phyloP scores from a whole-genome alignment of 2,888 invertebrate species.

The Tetramorium bicarinatum region DNA sequence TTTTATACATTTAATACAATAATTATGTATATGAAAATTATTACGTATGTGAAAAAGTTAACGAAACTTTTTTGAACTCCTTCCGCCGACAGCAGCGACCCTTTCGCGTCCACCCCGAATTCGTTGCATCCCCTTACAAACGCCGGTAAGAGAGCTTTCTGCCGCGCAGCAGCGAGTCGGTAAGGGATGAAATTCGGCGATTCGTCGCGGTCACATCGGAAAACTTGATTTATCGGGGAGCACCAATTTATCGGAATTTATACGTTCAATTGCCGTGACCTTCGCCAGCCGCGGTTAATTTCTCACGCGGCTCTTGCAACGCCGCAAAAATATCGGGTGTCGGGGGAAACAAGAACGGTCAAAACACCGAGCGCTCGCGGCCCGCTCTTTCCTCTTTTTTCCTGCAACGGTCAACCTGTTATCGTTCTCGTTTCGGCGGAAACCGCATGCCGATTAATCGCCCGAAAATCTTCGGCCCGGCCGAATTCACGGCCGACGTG shows the following conservation, averaged over 20 bases:
- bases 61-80: conserved; percentile 49
- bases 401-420: conserved; percentile 62
- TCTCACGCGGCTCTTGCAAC: conserved; percentile 69
- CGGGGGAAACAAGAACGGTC: conserved; percentile 64
- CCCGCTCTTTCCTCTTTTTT: conserved; percentile 62
- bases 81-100: conserved; percentile 77
- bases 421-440: conserved; percentile 68
- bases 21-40: neutral
- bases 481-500: conserved; percentile 62
- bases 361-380: conserved; percentile 56
- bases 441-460: conserved; percentile 76
- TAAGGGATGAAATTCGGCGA: conserved; percentile 63
- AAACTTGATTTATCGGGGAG: conserved; percentile 76
- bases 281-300: conserved; percentile 74
- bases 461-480: conserved; percentile 64
- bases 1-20: neutral
- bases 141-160: conserved; percentile 73
- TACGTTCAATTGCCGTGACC: conserved; percentile 80
- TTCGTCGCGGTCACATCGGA: conserved; percentile 67
- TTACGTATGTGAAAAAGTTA: neutral
- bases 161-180: conserved; percentile 60
- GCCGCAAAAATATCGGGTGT: conserved; percentile 75
- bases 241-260: conserved; percentile 81
- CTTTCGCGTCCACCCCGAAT: conserved; percentile 76
- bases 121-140: conserved; percentile 57